Base-by-base conservation (phyloP, 2,888 invertebrate species). In the Chaetogeoica ovagalla region DNA sequence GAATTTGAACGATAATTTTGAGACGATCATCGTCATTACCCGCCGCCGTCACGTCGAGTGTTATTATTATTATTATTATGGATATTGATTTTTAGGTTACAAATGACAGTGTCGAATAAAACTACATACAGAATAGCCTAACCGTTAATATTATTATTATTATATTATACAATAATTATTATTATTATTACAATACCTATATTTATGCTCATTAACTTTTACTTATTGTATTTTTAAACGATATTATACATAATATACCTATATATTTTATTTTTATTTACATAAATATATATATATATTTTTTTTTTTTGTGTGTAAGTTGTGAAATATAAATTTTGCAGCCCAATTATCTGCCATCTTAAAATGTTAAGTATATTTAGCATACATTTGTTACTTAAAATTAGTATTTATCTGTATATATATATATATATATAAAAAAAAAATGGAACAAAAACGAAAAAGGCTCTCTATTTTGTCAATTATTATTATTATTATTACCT, bases 391-490 rank as follows among this genome's bases (percentile, higher is more conserved):
- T 55, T 75, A 75, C 66, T 59, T 66, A 43, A 37, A 52, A 55
- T 77, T 65, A 79, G 43, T 70, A 55, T 70, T 57, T 71, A 30
- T 79, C n/a, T 75, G 2, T 55, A 23, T 57, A 5, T n/a, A n/a
- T n/a, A n/a, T n/a, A n/a, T n/a, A n/a, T n/a, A 15, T 17, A 9
- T 48, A 30, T 39, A 48, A 30, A n/a, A 21, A 75, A 30, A 13
- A 21, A 66, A 23, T 75, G 43, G 68, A 68, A 30, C 55, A 59
- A 76, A 66, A 60, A 48, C 37, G 39, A 57, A 71, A 62, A 74
- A 65, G 13, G 79, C 79, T 79, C 79, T 79, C 79, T 79, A 79
- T 71, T 71, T 71, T 79, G 71, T 79, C 79, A 71, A 43, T 66
- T 66, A 57, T 66, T 75, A 62, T 71, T 75, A 55, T 37, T 55